Evolutionary conservation across 1,140 invertebrate species (phyloP).

Genomic region (Stegodyphus dumicola): DNA sequence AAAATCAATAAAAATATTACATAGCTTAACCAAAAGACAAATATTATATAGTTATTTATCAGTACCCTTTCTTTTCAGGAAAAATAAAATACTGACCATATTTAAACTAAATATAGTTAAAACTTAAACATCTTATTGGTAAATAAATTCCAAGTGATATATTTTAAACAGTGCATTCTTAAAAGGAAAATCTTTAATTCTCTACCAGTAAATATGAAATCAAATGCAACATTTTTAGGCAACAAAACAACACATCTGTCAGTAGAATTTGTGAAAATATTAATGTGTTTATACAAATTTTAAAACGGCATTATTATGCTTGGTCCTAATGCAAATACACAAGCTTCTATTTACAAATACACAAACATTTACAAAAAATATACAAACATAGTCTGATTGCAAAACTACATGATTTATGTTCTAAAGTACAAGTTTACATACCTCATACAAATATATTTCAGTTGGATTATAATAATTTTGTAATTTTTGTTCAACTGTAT

Average conservation of each 20-base stretch:
- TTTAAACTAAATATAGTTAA: no score
- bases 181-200: slow-evolving; percentile 3
- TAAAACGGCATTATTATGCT: slow-evolving; percentile 46
- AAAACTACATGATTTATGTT: slow-evolving; percentile 51
- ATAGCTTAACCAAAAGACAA: no score
- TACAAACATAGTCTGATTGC: slow-evolving; percentile 53
- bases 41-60: no score
- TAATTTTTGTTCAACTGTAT: slow-evolving; percentile 19
- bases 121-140: no score
- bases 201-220: not conserved
- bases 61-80: no score
- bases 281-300: slow-evolving; percentile 34
- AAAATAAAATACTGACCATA: no score
- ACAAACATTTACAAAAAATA: slow-evolving; percentile 61
- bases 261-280: not conserved
- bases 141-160: no score
- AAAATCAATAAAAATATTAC: no score
- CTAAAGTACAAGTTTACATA: slow-evolving; percentile 35
- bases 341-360: slow-evolving; percentile 59
- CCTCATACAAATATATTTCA: slow-evolving; percentile 26
- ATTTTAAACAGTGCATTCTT: not conserved
- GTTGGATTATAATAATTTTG: slow-evolving; percentile 14
- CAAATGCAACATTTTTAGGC: not conserved
- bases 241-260: not conserved
- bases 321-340: slow-evolving; percentile 60